phyloP scores from a whole-genome alignment of 1,140 invertebrate species.

The Drosophila azteca region DNA sequence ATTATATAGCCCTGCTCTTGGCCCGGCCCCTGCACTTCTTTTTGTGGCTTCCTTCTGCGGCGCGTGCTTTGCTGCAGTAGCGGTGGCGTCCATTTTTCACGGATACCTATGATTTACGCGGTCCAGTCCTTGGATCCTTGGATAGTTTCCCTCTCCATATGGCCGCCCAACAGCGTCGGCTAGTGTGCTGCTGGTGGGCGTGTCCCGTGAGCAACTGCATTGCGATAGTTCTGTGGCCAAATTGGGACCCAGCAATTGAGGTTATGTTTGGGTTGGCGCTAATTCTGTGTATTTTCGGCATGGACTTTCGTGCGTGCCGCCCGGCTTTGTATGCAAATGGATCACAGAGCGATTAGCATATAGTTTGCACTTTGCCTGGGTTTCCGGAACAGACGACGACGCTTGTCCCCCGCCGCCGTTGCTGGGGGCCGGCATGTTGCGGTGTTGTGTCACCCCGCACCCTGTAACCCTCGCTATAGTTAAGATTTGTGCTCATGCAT shows the following conservation, averaged over 20 bases:
- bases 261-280: slow-evolving; percentile 65
- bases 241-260: slow-evolving; percentile 49
- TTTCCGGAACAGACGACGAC: slow-evolving; percentile 25
- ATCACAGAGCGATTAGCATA: slow-evolving; percentile 19
- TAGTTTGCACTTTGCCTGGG: slow-evolving; percentile 6
- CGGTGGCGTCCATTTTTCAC: slow-evolving; percentile 66
- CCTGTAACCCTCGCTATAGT: neutral
- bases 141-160: neutral
- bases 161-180: neutral
- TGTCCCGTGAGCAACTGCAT: slow-evolving; percentile 67
- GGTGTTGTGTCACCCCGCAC: neutral
- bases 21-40: slow-evolving; percentile 31
- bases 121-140: too few relatives aligned
- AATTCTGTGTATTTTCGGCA: slow-evolving; percentile 47
- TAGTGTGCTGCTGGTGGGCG: slow-evolving; percentile 41
- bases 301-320: slow-evolving; percentile 39
- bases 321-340: slow-evolving; percentile 49
- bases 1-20: neutral
- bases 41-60: slow-evolving; percentile 77
- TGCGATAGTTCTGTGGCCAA: slow-evolving; percentile 48
- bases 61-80: slow-evolving; percentile 61
- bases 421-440: slow-evolving; percentile 9
- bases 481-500: slow-evolving; percentile 35
- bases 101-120: neutral
- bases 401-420: slow-evolving; percentile 20